These are phyloP conservation scores for Platycnemis pennipes DNA, from an alignment of 2,888 invertebrate species.

Conservation along the genomic window DNA sequence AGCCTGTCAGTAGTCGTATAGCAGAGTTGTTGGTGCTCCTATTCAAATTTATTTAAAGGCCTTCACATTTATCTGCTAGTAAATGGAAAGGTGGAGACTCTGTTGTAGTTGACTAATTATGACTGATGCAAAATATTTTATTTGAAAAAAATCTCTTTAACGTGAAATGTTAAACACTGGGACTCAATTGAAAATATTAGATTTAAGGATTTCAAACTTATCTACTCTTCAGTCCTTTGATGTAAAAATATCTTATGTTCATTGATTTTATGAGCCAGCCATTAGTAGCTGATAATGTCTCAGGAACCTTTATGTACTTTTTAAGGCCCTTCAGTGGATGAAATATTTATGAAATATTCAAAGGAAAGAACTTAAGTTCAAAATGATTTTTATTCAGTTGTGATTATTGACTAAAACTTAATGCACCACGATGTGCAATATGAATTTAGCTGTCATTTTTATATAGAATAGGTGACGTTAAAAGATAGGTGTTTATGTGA, in stretches of 20 bases:
- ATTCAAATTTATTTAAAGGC: not conserved
- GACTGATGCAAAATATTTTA: not conserved
- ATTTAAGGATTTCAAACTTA: not conserved
- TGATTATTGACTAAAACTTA: slow-evolving; percentile 37
- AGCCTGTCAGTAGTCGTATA: not conserved
- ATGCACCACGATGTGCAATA: slow-evolving; percentile 34
- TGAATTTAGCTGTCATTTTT: slow-evolving; percentile 28
- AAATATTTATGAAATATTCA: slow-evolving; percentile 53
- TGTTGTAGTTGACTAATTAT: not conserved
- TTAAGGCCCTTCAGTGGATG: not conserved
- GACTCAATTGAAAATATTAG: not conserved
- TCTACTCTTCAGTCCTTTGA: not conserved
- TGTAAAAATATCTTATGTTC: not conserved
- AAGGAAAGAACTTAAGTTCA: not conserved
- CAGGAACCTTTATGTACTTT: slow-evolving; percentile 40
- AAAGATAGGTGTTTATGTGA: slow-evolving; percentile 16
- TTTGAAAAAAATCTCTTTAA: not conserved
- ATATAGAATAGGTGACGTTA: slow-evolving; percentile 40
- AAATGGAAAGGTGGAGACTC: not conserved
- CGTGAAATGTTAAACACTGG: not conserved
- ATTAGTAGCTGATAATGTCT: not conserved
- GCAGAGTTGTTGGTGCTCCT: slow-evolving; percentile 12
- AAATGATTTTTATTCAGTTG: slow-evolving; percentile 49
- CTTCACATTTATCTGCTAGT: not conserved
- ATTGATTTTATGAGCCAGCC: not conserved